Evolutionary conservation across 2,797 vertebrate species (phyloP).

Genomic region (Lithobates sylvaticus): DNA sequence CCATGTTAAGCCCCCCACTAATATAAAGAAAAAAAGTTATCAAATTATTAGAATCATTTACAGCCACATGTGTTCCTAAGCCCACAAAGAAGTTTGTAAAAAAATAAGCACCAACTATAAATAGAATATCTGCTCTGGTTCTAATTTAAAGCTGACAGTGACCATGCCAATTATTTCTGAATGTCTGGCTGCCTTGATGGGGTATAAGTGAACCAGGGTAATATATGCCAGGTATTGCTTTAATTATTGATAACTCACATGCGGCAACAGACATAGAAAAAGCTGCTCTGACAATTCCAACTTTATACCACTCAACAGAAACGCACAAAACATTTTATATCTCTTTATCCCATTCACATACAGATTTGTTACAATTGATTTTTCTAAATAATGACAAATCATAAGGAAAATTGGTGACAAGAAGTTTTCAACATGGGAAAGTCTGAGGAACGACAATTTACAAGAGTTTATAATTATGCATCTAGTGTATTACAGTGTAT

Average conservation of each 20-base stretch:
- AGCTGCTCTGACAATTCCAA: background rate
- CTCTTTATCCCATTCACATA: background rate
- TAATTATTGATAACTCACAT: conserved; percentile 11
- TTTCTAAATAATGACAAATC: background rate
- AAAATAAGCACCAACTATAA: background rate
- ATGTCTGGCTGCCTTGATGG: background rate
- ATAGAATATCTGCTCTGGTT: background rate
- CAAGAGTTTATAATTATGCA: conserved; percentile 5
- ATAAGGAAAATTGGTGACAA: background rate
- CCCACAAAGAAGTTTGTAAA: background rate
- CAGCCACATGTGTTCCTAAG: background rate
- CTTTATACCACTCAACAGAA: background rate
- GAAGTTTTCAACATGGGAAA: background rate
- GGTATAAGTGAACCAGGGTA: background rate
- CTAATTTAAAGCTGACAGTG: background rate
- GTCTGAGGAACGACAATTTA: background rate
- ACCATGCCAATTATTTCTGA: conserved; percentile 27
- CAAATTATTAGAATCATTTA: background rate
- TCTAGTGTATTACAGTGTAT: conserved; percentile 56
- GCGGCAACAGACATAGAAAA: background rate
- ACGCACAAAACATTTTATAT: background rate
- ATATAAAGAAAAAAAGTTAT: too few relatives aligned
- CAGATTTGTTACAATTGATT: background rate
- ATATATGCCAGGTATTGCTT: background rate
- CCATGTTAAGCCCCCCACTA: too few relatives aligned